Percentiles rank a stretch among this genome's conserved stretches.
Evolutionary conservation across 2,797 vertebrate genomes (phyloP).

Genomic region (Margarornis squamiger): DNA sequence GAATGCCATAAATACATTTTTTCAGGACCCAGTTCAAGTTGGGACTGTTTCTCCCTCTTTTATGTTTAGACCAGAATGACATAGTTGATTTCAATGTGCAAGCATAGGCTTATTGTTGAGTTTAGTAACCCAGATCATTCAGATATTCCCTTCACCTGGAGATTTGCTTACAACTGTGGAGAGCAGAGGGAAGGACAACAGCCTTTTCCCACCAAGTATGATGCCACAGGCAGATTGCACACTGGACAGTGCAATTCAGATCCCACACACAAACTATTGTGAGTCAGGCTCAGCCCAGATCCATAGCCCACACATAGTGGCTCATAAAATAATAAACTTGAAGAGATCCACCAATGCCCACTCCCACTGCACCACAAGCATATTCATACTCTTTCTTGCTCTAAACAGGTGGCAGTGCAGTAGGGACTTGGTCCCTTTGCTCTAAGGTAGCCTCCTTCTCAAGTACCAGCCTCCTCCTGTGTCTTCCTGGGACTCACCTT

Average conservation of each 20-base stretch:
- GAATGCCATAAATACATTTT: background rate
- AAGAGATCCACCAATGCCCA: background rate
- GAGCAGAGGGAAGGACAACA: background rate
- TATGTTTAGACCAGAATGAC: background rate
- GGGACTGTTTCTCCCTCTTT: background rate
- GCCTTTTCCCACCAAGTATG: background rate
- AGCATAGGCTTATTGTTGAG: background rate
- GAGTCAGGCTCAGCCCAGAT: background rate
- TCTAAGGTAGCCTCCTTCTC: background rate
- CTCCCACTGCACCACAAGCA: background rate
- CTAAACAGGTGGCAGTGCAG: background rate
- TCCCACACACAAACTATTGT: fast-evolving
- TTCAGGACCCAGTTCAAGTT: background rate
- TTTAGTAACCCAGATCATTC: background rate
- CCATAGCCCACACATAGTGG: background rate
- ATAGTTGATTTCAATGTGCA: background rate
- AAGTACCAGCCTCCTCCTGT: background rate
- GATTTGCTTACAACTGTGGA: fast-evolving
- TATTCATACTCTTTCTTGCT: background rate
- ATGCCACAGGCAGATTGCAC: background rate
- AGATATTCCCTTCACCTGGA: background rate
- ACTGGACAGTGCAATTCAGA: background rate
- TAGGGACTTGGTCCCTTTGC: background rate
- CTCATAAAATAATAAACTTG: background rate
- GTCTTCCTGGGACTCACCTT: background rate